Evolutionary conservation across 2,888 invertebrate species (phyloP), one percentile per base, ranked within the genome.

Genomic region (Machimus atricapillus): DNA sequence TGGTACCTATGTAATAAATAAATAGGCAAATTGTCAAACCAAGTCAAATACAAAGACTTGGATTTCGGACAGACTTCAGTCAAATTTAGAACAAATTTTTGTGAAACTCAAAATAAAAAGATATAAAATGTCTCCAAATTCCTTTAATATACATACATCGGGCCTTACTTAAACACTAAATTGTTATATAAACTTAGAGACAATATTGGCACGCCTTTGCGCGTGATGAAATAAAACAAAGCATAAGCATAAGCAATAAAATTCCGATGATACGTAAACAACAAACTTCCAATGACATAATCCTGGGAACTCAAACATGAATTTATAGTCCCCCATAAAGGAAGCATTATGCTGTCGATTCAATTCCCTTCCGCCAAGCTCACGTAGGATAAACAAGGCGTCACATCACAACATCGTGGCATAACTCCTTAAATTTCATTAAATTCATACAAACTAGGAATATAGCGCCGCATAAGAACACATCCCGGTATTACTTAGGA

Each of bases 371-470:
- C 7, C 66, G 66, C 12, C 23, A 23, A 27, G 66, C 19, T 66
- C 66, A 66, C 66, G 23, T 19, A 66, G 27, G 66, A 66, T 23
- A 66, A 66, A 66, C 66, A 66, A 66, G 27, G 66, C 66, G 23
- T 66, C 66, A 19, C 66, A 66, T 66, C 66, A 66, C 23, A 23
- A 66, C 7, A 66, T 27, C 66, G 66, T 66, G 66, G 76, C 76
- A 27, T 78, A 81, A 81, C 56, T 81, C 83, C 66, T 73, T 66
- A 85, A 85, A 85, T 23, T 73, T 74, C 85, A 74, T 56, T 37
- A 74, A 43, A 43, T 85, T 73, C 43, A 46, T 83, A 31, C 46
- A 52, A 37, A 83, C 82, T 81, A 73, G 31, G 76, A 76, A 19
- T 43, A 19, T 23, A 66, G 14, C 9, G 34, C 23, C 9, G 34